Conservation (phyloP, 2,888 invertebrate genomes). For the Hetaerina titia region DNA sequence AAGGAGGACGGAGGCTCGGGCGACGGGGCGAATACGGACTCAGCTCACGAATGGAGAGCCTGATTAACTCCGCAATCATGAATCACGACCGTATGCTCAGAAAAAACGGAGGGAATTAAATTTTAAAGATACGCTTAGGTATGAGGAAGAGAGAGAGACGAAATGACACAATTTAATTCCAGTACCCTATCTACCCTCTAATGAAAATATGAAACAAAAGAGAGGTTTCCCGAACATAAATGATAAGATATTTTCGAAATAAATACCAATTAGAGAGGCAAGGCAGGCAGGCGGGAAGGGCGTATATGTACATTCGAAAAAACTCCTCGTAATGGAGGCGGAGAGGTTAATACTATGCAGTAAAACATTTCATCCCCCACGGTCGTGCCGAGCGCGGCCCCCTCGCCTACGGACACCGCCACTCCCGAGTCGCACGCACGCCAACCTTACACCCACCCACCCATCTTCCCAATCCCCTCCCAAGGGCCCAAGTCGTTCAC, state of each 20-base stretch:
- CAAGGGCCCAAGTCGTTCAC: constrained; percentile 10
- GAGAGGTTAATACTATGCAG: background rate
- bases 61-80: background rate
- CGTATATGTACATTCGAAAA: background rate
- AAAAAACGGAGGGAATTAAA: background rate
- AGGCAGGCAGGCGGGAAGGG: no score
- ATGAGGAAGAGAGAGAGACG: no score
- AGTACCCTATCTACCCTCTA: no score
- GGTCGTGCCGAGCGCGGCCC: background rate
- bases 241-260: background rate
- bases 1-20: background rate
- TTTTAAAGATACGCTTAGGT: background rate
- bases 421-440: background rate
- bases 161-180: no score
- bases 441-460: background rate
- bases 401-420: background rate
- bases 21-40: background rate
- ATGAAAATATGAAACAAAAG: no score
- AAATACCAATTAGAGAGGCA: background rate
- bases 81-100: background rate
- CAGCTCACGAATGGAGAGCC: background rate
- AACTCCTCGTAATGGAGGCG: background rate
- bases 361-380: background rate
- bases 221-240: background rate
- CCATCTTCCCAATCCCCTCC: background rate